phyloP scores from a whole-genome alignment of 2,888 invertebrate species.

The Calameuta pallipes region DNA sequence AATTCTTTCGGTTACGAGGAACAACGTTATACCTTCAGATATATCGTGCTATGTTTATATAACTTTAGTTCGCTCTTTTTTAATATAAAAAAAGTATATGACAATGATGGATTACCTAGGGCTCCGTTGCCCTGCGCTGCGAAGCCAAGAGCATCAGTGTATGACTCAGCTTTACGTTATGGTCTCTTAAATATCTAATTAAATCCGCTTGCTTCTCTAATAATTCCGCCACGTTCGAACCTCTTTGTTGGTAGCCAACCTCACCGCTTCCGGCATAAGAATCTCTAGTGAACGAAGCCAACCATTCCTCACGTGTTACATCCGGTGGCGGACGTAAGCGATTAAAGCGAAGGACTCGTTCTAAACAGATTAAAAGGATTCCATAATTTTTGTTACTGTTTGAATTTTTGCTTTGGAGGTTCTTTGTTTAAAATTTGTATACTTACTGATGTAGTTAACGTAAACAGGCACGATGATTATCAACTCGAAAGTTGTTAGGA shows the following conservation, averaged over 20 bases:
- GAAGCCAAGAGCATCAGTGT: conserved; percentile 69
- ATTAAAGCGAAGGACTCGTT: conserved; percentile 73
- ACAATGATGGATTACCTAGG: neutral
- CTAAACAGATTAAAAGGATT: conserved; percentile 59
- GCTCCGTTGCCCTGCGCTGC: conserved; percentile 31
- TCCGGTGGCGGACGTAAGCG: conserved; percentile 71
- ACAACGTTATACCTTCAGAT: neutral
- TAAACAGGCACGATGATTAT: conserved; percentile 67
- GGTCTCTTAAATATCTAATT: conserved; percentile 76
- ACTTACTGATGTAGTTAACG: conserved; percentile 71
- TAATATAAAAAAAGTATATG: neutral
- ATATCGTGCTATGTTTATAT: neutral
- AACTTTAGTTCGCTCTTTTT: neutral
- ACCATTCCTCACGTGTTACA: conserved; percentile 74
- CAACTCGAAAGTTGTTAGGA: conserved; percentile 68
- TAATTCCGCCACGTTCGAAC: conserved; percentile 67
- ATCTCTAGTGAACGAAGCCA: conserved; percentile 67
- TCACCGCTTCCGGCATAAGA: conserved; percentile 67
- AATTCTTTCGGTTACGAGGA: neutral
- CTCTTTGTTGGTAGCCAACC: conserved; percentile 65
- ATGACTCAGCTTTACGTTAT: conserved; percentile 74
- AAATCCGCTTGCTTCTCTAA: conserved; percentile 79
- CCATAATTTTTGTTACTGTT: neutral
- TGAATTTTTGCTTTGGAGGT: neutral
- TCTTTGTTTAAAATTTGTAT: conserved; percentile 57